These are phyloP conservation scores for Parapsyche elsis DNA, from an alignment of 1,140 invertebrate species.

Conservation along the genomic window DNA sequence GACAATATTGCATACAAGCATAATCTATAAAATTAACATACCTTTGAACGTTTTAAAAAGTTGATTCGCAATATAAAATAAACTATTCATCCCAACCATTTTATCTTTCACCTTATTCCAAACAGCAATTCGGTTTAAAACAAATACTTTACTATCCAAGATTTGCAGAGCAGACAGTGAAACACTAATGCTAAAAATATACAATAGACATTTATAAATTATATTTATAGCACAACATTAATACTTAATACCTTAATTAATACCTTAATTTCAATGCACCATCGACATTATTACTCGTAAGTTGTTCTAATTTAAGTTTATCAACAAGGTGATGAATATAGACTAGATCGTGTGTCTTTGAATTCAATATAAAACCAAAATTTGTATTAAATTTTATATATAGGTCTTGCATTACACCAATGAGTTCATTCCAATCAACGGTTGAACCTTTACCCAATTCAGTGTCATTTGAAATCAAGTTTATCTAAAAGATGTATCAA, in stretches of 20 bases:
- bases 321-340: constrained; percentile 33
- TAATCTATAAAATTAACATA: constrained; percentile 52
- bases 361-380: constrained; percentile 39
- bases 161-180: constrained; percentile 60
- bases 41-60: constrained; percentile 59
- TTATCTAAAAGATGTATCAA: constrained; percentile 48
- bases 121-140: constrained; percentile 55
- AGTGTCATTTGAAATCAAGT: constrained; percentile 8
- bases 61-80: constrained; percentile 58
- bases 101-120: constrained; percentile 61
- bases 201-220: neutral
- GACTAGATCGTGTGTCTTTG: constrained; percentile 32
- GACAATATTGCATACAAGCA: too few relatives aligned
- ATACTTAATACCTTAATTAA: neutral
- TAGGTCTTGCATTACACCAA: constrained; percentile 59
- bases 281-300: constrained; percentile 13
- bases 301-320: constrained; percentile 25
- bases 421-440: constrained; percentile 62
- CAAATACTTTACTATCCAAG: constrained; percentile 60
- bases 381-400: constrained; percentile 58
- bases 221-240: neutral
- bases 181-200: constrained; percentile 57
- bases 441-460: constrained; percentile 33
- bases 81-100: constrained; percentile 55
- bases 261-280: constrained; percentile 43